Conservation (phyloP, 2,797 vertebrate species). For the Alosa sapidissima region DNA sequence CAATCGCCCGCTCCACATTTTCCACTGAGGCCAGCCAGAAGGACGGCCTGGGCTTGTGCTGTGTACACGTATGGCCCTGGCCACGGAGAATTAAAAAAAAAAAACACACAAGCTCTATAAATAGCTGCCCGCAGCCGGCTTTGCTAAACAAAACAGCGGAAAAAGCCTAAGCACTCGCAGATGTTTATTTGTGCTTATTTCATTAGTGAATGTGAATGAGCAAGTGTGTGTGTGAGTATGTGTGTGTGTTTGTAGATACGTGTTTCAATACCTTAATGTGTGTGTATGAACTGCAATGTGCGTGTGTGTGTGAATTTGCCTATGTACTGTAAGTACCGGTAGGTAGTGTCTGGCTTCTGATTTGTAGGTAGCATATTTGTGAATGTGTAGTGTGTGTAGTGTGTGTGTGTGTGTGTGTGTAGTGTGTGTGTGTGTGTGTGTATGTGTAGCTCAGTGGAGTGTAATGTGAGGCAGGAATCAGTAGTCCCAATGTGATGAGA, state of each 20-base stretch:
- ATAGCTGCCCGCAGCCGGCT: not conserved
- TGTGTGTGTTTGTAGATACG: not conserved
- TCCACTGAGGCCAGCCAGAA: constrained; percentile 65
- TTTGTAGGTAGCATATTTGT: not conserved
- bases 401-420: constrained; percentile 40
- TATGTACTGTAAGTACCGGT: not conserved
- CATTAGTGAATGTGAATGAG: constrained; percentile 12
- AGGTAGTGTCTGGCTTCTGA: not conserved
- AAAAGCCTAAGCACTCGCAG: constrained; percentile 24
- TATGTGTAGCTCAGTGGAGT: not conserved
- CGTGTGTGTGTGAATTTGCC: not conserved
- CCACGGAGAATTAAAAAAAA: not conserved
- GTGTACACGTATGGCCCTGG: not conserved
- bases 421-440: constrained; percentile 34
- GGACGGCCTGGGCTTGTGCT: constrained; percentile 4
- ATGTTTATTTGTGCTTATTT: constrained; percentile 39
- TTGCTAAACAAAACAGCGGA: not conserved
- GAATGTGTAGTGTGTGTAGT: not conserved
- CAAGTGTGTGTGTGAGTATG: constrained; percentile 24
- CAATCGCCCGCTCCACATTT: constrained; percentile 65
- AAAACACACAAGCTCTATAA: not conserved
- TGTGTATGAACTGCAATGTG: not conserved
- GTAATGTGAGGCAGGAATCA: constrained; percentile 37
- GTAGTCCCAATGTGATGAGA: constrained; percentile 27
- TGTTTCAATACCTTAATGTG: constrained; percentile 11